Percentiles rank a stretch among this genome's conserved stretches.
phyloP scores from a whole-genome alignment of 2,888 invertebrate genomes.

The Bombyx huttoni region DNA sequence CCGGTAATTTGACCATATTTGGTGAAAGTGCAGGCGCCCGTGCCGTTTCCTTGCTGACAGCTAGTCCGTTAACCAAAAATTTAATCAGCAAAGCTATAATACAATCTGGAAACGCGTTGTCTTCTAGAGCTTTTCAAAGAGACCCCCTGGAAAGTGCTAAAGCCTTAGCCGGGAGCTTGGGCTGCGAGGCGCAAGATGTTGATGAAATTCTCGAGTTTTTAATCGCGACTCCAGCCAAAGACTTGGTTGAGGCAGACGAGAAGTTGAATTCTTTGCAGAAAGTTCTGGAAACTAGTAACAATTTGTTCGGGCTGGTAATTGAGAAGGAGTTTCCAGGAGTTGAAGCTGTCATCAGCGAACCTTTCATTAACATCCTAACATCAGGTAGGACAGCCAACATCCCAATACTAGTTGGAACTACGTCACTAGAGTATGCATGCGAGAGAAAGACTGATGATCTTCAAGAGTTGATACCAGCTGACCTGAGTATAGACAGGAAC shows the following conservation, averaged over 20 bases:
- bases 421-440: slow-evolving; percentile 31
- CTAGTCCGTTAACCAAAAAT: slow-evolving; percentile 44
- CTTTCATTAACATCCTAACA: slow-evolving; percentile 40
- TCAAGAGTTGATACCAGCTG: slow-evolving; percentile 39
- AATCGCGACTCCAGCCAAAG: slow-evolving; percentile 38
- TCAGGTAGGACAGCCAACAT: slow-evolving; percentile 47
- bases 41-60: slow-evolving; percentile 35
- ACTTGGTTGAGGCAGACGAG: slow-evolving; percentile 37
- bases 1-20: slow-evolving; percentile 52
- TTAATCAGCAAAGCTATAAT: slow-evolving; percentile 48
- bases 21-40: slow-evolving; percentile 51
- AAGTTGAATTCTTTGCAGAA: slow-evolving; percentile 15
- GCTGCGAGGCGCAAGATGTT: slow-evolving; percentile 39
- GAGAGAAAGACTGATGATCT: slow-evolving; percentile 34
- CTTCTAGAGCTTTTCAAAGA: slow-evolving; percentile 30
- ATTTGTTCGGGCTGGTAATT: slow-evolving; percentile 31
- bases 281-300: slow-evolving; percentile 11
- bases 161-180: slow-evolving; percentile 32
- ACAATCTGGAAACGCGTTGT: slow-evolving; percentile 45
- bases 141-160: slow-evolving; percentile 43
- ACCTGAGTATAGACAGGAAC: slow-evolving; percentile 37
- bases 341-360: slow-evolving; percentile 42
- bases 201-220: slow-evolving; percentile 52
- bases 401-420: slow-evolving; percentile 51
- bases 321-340: slow-evolving; percentile 55